phyloP scores from a whole-genome alignment of 2,113 vertebrate genomes.

The Chloropsis cyanopogon region DNA sequence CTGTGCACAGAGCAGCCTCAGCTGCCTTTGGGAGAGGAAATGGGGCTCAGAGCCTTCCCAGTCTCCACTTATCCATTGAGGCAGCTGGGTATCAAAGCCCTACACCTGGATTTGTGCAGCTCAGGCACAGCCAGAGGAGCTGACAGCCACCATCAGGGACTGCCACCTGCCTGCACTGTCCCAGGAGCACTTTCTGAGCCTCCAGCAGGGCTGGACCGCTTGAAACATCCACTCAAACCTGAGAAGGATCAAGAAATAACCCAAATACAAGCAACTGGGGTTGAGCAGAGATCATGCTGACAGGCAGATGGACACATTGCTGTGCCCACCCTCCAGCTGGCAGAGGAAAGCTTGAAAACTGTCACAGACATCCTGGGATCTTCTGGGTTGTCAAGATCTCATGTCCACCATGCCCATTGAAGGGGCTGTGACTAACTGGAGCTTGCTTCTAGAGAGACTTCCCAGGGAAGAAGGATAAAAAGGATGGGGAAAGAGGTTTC shows the following conservation, averaged over 20 bases:
- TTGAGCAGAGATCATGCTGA: neutral
- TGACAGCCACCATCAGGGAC: neutral
- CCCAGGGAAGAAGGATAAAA: neutral
- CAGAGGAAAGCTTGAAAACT: neutral
- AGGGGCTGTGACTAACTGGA: neutral
- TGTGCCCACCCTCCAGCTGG: neutral
- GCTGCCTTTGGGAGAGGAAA: neutral
- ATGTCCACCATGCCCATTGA: neutral
- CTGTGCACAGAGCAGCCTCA: neutral
- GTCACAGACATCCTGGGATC: neutral
- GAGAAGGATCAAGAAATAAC: neutral
- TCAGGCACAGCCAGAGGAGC: neutral
- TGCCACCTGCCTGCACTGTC: neutral
- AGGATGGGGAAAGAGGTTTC: neutral
- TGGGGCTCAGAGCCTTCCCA: neutral
- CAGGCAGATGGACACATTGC: neutral
- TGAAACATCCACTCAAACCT: neutral
- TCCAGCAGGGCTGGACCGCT: neutral
- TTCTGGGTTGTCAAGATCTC: neutral
- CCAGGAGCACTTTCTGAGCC: neutral
- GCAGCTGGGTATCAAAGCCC: neutral
- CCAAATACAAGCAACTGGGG: neutral
- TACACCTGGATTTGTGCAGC: neutral
- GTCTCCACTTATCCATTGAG: accelerated
- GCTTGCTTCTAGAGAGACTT: neutral